phyloP scores from a whole-genome alignment of 2,797 vertebrate genomes.

The Halcyon chelicuti region DNA sequence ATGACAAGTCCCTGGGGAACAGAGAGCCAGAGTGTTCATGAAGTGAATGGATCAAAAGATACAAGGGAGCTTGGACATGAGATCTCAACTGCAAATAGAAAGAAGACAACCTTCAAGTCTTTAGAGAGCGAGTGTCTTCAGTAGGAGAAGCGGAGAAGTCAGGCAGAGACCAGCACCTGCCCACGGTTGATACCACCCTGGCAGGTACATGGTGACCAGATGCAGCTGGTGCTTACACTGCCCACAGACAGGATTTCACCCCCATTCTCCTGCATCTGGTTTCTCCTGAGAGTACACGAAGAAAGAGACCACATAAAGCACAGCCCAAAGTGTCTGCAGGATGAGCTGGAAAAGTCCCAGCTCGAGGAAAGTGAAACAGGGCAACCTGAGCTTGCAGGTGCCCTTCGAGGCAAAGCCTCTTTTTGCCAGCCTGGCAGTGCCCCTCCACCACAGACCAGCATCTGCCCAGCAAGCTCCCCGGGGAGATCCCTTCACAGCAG shows the following conservation, averaged over 20 bases:
- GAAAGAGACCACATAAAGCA: neutral
- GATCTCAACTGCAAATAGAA: neutral
- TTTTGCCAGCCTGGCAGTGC: accelerated
- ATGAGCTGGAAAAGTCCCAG: neutral
- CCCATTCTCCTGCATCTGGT: neutral
- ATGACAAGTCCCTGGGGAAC: neutral
- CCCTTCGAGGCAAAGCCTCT: neutral
- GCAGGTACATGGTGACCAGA: neutral
- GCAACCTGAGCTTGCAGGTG: neutral
- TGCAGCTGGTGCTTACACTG: neutral
- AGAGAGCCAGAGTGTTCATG: neutral
- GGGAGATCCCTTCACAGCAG: neutral
- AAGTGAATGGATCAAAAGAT: neutral
- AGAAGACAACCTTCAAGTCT: neutral
- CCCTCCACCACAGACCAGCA: neutral
- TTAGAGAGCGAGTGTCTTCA: neutral
- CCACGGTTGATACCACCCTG: neutral
- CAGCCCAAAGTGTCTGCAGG: neutral
- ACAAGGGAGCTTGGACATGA: neutral
- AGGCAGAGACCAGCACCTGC: neutral
- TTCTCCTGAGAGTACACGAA: neutral
- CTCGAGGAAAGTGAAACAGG: neutral
- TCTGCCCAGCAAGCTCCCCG: neutral
- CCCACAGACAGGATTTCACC: neutral
- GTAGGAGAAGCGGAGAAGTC: neutral